phyloP scores from a whole-genome alignment of 2,113 vertebrate genomes.

The Fregetta grallaria region DNA sequence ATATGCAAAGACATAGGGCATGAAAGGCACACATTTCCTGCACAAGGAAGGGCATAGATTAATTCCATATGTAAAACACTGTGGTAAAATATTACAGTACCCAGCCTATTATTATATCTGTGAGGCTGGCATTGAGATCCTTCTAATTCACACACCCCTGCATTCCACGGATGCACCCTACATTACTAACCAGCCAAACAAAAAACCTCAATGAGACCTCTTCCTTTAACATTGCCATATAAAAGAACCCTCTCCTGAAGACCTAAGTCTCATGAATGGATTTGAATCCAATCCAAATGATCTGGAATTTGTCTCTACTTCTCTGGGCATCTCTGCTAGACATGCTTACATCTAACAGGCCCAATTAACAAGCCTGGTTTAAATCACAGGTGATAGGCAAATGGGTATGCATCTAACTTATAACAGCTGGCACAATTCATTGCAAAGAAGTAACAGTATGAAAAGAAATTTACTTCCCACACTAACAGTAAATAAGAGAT shows the following conservation, averaged over 20 bases:
- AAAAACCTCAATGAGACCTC: neutral
- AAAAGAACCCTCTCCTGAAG: neutral
- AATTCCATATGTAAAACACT: neutral
- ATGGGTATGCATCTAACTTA: neutral
- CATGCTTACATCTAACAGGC: neutral
- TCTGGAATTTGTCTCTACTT: neutral
- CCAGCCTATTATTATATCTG: neutral
- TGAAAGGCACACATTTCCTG: neutral
- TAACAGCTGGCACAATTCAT: neutral
- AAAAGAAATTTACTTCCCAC: neutral
- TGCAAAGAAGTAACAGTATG: neutral
- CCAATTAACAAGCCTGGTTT: neutral
- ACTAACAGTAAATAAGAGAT: neutral
- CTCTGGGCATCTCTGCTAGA: neutral
- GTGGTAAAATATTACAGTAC: neutral
- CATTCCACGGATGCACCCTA: neutral
- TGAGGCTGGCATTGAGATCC: neutral
- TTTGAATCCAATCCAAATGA: neutral
- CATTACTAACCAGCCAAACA: neutral
- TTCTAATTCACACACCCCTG: neutral
- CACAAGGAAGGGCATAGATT: neutral
- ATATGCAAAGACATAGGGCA: neutral
- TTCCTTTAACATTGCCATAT: neutral
- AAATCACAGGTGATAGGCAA: neutral
- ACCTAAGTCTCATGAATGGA: neutral